phyloP scores from a whole-genome alignment of 2,113 vertebrate species.

The Notechis scutatus region DNA sequence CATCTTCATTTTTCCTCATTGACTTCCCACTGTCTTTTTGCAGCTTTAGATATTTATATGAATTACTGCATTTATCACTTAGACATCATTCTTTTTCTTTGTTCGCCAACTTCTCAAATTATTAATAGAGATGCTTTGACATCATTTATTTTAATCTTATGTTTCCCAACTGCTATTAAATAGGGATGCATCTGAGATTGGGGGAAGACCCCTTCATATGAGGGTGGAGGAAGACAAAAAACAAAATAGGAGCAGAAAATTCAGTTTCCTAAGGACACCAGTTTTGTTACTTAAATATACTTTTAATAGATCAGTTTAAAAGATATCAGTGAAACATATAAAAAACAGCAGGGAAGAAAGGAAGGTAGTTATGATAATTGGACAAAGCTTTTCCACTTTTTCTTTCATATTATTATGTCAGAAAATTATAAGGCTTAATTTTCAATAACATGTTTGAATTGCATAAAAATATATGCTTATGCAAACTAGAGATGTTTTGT shows the following conservation, averaged over 20 bases:
- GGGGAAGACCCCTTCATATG: background rate
- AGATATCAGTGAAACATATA: background rate
- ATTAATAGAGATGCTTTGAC: background rate
- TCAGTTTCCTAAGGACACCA: background rate
- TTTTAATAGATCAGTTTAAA: background rate
- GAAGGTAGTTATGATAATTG: background rate
- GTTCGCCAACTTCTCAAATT: background rate
- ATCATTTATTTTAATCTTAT: background rate
- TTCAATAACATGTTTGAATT: background rate
- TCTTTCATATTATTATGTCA: background rate
- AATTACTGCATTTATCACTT: background rate
- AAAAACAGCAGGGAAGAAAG: background rate
- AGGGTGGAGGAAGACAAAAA: background rate
- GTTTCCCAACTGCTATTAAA: background rate
- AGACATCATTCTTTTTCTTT: background rate
- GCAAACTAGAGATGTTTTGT: background rate
- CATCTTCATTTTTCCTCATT: slow-evolving; percentile 24
- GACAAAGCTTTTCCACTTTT: background rate
- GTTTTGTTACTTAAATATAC: background rate
- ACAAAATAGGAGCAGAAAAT: background rate
- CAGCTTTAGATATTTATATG: slow-evolving; percentile 9
- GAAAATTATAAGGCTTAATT: background rate
- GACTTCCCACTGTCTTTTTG: slow-evolving; percentile 10
- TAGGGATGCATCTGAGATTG: background rate
- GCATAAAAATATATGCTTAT: background rate